Evolutionary conservation across 2,888 invertebrate species (phyloP), one percentile per base, ranked within the genome.

Genomic region (Pseudanteris insignis): DNA sequence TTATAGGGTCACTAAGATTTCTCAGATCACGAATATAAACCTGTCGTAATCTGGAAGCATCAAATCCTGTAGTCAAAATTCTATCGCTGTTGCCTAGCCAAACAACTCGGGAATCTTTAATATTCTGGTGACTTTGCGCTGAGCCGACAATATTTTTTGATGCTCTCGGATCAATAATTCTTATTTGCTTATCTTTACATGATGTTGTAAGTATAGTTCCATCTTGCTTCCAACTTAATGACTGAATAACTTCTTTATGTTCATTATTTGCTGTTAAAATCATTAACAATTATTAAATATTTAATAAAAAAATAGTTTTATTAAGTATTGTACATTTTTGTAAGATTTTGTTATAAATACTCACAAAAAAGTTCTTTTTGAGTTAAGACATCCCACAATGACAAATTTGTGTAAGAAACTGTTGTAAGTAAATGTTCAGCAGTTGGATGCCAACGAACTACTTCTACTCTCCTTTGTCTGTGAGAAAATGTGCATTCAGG

Each of bases 31-130:
- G 88, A 65, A 96, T 89, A 73, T 89, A 90, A 43, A 96, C 89
- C 81, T 96, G 94, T 63, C 96, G 87, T 51, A 92, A 85, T 55
- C 94, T 88, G 43, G 90, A 90, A 21, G 91, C 85, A 81, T 93
- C 92, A 80, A 96, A 96, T n/a, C 86, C 96, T 30, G 96, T 94
- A 4, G 94, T 92, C 6, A 96, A 81, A 65, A 97, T 87, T 63
- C 89, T 86, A 60, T 90, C 89, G 68, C 88, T 88, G 69, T 92
- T 90, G 1, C 94, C 95, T 0, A 96, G 83, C 94, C 95, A 97
- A 2, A 94, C 89, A 1, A 95, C 87, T 53, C 96, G 83, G 1
- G 94, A 94, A 73, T 96, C 96, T 80, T 94, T 94, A 65, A 94
- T 91, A 75, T 90, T 93, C 78, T 91, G 91, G 81, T 95, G 94